These are phyloP conservation scores for Sesia apiformis DNA, from an alignment of 2,888 invertebrate genomes.

Conservation along the genomic window DNA sequence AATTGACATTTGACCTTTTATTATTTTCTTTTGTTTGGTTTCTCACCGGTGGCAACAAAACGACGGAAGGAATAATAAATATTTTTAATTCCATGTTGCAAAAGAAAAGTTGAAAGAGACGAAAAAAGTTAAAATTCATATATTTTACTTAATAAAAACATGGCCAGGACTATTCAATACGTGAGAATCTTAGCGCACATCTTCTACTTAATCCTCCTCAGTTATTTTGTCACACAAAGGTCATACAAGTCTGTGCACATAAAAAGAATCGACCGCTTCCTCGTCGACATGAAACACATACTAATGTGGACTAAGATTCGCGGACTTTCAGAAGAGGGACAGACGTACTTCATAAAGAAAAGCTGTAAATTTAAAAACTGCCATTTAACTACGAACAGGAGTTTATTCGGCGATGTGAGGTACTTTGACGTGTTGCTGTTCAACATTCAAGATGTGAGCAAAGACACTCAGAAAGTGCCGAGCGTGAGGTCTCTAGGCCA, in stretches of 20 bases:
- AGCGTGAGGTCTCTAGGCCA: slow-evolving; percentile 30
- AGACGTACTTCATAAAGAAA: slow-evolving; percentile 26
- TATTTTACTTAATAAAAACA: neutral
- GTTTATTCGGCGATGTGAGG: slow-evolving; percentile 31
- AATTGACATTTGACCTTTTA: too few species aligned
- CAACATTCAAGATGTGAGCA: slow-evolving; percentile 33
- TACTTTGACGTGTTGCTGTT: slow-evolving; percentile 54
- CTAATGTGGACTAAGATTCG: slow-evolving; percentile 43
- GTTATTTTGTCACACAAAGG: slow-evolving; percentile 16
- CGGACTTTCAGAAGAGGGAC: slow-evolving; percentile 28
- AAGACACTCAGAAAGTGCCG: slow-evolving; percentile 19
- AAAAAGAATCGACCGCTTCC: slow-evolving; percentile 28
- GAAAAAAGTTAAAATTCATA: too few species aligned
- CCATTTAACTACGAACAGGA: slow-evolving; percentile 41
- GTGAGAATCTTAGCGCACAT: slow-evolving; percentile 21
- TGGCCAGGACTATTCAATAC: neutral
- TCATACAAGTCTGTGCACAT: slow-evolving; percentile 8
- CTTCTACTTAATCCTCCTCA: slow-evolving; percentile 13
- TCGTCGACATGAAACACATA: slow-evolving; percentile 42
- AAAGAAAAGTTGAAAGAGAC: too few species aligned
- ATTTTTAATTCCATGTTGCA: too few species aligned
- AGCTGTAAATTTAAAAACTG: slow-evolving; percentile 40
- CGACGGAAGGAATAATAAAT: too few species aligned
- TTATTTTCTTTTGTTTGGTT: too few species aligned
- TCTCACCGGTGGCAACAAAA: too few species aligned